Evolutionary conservation across 2,113 vertebrate genomes (phyloP), one percentile per base, ranked within the genome.

Genomic region (Geothlypis trichas): DNA sequence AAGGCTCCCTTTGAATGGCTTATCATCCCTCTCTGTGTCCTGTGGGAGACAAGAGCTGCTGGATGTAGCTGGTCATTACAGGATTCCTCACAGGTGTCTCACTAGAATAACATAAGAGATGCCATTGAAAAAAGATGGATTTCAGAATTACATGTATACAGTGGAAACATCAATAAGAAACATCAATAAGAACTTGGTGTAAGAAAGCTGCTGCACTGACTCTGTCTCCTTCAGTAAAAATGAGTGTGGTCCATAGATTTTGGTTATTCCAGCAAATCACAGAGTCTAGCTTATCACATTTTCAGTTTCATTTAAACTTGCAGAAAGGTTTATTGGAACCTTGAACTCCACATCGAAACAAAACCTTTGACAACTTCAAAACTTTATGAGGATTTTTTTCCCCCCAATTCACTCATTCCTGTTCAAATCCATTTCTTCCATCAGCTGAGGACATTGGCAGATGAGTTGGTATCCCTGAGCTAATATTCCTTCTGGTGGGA

Each of bases 371-470:
- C 58, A 78, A n/a, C 4, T 13, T 84, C 11, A 23, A 23, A 84
- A 62, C 30, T 69, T 49, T 10, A 15, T 5, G 2, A 11, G 3
- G 13, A 0, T 1, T 9, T n/a, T 30, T 37, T 24, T 9, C 5
- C 4, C 0, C 15, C 9, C 24, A 1, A 1, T 49, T 68, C 21
- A 14, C 12, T 49, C 10, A 15, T 69, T 87, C 58, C 35, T 49
- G 27, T 46, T 71, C 41, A 63, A 71, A 51, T 55, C 21, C 4
- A 1, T 47, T 85, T 85, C 62, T 75, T 51, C 15, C 11, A 4
- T 73, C 46, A 87, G 20, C 76, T 87, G 63, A 71, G 54, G 41
- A 49, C 24, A 4, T 1, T 33, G 44, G 35, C 47, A 55, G 41
- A 68, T 47, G 24, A 80, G 31, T 20, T 73, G 22, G 23, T 69